These are phyloP conservation scores for Holothuria scabra DNA, from an alignment of 53 echinoderm and acorn worm genomes.

Conservation along the genomic window DNA sequence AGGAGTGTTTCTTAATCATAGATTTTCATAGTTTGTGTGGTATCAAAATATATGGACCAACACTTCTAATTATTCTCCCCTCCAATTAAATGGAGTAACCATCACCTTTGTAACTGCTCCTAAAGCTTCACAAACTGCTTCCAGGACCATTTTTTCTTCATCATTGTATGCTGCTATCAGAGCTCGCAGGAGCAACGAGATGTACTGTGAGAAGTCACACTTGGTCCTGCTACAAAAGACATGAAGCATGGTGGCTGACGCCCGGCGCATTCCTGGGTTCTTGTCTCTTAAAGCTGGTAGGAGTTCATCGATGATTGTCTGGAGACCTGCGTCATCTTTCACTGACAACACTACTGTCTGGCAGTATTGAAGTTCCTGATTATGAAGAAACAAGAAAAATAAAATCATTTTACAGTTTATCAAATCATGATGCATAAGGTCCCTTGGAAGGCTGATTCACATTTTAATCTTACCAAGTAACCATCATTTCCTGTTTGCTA, in stretches of 20 bases:
- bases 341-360: conserved; percentile 95
- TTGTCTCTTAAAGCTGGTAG: conserved; percentile 74
- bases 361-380: conserved; percentile 88
- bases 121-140: conserved; percentile 85
- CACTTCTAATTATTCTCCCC: no score
- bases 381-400: no score
- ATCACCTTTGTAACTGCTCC: conserved; percentile 91
- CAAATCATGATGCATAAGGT: no score
- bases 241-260: conserved; percentile 85
- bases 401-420: no score
- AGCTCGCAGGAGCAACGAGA: conserved; percentile 76
- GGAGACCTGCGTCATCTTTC: conserved; percentile 79
- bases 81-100: not conserved
- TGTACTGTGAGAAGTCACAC: conserved; percentile 75
- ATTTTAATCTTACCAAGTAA: no score
- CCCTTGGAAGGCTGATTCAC: no score
- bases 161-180: conserved; percentile 87
- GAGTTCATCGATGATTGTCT: conserved; percentile 92
- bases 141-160: conserved; percentile 69
- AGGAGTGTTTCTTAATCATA: no score
- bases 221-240: conserved; percentile 92
- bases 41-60: not conserved
- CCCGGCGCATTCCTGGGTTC: conserved; percentile 75
- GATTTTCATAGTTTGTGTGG: not conserved
- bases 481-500: no score